A percentile compares a stretch with the other conserved stretches of the same genome.
phyloP scores from a whole-genome alignment of 53 echinoderm and acorn worm species.

The Zoroaster sp. region DNA sequence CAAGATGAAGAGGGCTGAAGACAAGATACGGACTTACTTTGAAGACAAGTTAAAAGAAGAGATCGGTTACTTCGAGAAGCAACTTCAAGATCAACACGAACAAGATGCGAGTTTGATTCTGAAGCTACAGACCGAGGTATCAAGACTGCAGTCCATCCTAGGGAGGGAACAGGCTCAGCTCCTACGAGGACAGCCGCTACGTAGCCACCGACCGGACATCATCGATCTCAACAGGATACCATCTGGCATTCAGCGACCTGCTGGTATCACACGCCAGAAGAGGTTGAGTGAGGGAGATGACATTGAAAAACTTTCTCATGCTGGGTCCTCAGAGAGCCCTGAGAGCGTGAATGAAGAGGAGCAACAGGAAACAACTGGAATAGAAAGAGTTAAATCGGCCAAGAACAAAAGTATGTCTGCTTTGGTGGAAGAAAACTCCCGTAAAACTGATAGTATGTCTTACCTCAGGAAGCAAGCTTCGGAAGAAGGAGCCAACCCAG shows the following conservation, averaged over 20 bases:
- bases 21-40: constrained; percentile 75
- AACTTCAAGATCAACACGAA: constrained; percentile 77
- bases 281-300: constrained; percentile 2
- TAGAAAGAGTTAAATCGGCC: neutral
- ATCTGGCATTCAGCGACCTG: neutral
- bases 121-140: constrained; percentile 62
- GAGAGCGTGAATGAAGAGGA: constrained; percentile 5
- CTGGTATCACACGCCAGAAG: neutral
- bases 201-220: constrained; percentile 13
- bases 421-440: constrained; percentile 52
- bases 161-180: constrained; percentile 53
- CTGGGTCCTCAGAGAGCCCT: constrained; percentile 14
- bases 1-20: constrained; percentile 67
- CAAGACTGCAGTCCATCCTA: constrained; percentile 56
- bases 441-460: constrained; percentile 46
- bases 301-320: neutral
- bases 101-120: constrained; percentile 56
- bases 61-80: constrained; percentile 83
- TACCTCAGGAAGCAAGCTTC: constrained; percentile 35
- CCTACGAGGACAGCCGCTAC: neutral
- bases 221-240: constrained; percentile 1
- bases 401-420: constrained; percentile 43
- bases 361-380: neutral
- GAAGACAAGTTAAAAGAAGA: constrained; percentile 80
- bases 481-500: neutral